Evolutionary conservation across 2,888 invertebrate species (phyloP).

Genomic region (Nasonovia ribisnigri): DNA sequence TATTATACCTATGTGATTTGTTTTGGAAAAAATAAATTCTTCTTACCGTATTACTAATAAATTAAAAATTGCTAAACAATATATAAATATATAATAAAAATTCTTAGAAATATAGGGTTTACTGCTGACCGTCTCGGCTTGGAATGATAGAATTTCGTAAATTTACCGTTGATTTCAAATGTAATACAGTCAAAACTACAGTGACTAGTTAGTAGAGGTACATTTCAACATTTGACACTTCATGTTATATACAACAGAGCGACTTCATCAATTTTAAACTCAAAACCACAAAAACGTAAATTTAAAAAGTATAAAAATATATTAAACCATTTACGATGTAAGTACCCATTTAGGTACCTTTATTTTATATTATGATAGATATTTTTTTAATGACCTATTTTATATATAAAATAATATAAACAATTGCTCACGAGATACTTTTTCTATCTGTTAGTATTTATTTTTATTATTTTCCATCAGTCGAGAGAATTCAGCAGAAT

Average conservation of each 20-base stretch:
- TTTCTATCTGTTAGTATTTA: background rate
- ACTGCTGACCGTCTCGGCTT: background rate
- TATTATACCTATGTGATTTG: background rate
- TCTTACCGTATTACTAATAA: background rate
- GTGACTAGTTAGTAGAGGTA: background rate
- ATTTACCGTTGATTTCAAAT: background rate
- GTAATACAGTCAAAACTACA: background rate
- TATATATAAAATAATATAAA: background rate
- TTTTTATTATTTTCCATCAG: background rate
- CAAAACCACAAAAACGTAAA: background rate
- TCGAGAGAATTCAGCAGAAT: background rate
- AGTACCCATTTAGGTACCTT: background rate
- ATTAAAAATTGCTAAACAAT: background rate
- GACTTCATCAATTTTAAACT: background rate
- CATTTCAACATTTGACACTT: no score
- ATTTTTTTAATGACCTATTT: background rate
- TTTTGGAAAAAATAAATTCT: background rate
- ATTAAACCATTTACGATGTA: background rate
- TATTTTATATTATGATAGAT: background rate
- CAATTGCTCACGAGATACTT: background rate
- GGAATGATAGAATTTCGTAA: background rate
- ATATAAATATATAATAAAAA: no score
- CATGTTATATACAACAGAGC: background rate
- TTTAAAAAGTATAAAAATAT: no score
- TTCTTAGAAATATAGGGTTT: background rate